Evolutionary conservation across 2,113 vertebrate genomes (phyloP).

Genomic region (Tylochromis polylepis): DNA sequence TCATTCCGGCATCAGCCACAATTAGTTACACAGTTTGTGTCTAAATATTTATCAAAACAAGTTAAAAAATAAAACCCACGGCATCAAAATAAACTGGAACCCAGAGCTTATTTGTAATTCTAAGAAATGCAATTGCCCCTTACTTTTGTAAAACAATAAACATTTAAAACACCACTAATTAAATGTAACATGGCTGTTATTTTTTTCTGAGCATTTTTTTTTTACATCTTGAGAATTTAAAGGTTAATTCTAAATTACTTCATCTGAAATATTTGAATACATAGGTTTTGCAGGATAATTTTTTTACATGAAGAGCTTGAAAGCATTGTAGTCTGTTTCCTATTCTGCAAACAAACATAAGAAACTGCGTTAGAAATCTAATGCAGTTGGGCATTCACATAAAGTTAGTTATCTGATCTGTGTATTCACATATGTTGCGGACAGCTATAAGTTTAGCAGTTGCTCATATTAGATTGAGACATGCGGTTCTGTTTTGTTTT

Average conservation of each 20-base stretch:
- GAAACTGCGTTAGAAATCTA: no score
- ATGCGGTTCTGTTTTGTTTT: not conserved
- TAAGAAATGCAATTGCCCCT: not conserved
- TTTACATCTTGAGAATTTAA: not conserved
- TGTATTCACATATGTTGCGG: not conserved
- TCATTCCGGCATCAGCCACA: not conserved
- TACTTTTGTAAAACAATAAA: not conserved
- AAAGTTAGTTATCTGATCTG: not conserved
- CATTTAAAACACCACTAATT: not conserved
- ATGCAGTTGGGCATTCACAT: no score
- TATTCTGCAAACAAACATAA: no score
- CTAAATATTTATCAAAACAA: not conserved
- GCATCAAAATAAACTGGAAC: not conserved
- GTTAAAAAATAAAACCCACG: not conserved
- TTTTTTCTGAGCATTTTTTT: not conserved
- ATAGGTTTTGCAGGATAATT: not conserved
- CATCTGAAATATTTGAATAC: not conserved
- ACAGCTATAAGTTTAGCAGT: accelerated
- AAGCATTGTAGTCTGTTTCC: no score
- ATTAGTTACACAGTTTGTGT: not conserved
- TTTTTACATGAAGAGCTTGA: no score
- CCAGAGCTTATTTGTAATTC: not conserved
- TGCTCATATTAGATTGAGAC: not conserved
- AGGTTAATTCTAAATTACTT: not conserved
- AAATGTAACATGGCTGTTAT: not conserved